Base-by-base conservation (phyloP, 2,888 invertebrate genomes). In the Tenthredo scrophulariae region DNA sequence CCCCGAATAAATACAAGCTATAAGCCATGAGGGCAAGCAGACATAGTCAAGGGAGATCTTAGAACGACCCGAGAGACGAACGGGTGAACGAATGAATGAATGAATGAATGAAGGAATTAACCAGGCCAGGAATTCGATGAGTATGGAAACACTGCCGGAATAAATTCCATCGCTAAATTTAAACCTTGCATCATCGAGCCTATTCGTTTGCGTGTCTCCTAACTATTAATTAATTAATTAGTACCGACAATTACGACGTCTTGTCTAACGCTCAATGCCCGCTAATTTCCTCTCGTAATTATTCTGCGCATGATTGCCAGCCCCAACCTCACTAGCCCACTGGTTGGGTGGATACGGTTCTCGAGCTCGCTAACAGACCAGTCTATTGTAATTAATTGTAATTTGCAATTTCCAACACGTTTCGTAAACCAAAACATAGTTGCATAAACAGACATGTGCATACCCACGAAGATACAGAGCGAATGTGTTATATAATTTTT, bases 211-310 rank as follows among this genome's bases (percentile, higher is more conserved):
- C 84, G 79, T 79, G 85, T 82, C 54, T 85, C 84, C 72, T 86
- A 86, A 88, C 89, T 87, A 89, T 90, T 89, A 89, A 91, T 91
- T 90, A 90, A 90, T 91, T 90, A 89, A 88, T 89, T 88, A 89
- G 88, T 74, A 83, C 88, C 87, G 86, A 89, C 90, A 89, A 90
- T 91, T 90, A 89, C 87, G 87, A 50, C 87, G 87, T 87, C 88
- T 88, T 89, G 89, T 89, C 88, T 87, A 86, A 82, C 87, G 86
- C 87, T 86, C 88, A 88, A 90, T 88, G 88, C 88, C 86, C 88
- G 87, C 86, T 89, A 88, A 90, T 90, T 88, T 87, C 86, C 85
- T 86, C 87, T 88, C 88, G 89, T 87, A 89, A 91, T 91, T 90
- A 89, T 89, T 89, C 89, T 87, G 87, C 88, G 88, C 88, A 89